These are phyloP conservation scores for Indicator indicator DNA, from an alignment of 2,113 vertebrate genomes.

Conservation along the genomic window DNA sequence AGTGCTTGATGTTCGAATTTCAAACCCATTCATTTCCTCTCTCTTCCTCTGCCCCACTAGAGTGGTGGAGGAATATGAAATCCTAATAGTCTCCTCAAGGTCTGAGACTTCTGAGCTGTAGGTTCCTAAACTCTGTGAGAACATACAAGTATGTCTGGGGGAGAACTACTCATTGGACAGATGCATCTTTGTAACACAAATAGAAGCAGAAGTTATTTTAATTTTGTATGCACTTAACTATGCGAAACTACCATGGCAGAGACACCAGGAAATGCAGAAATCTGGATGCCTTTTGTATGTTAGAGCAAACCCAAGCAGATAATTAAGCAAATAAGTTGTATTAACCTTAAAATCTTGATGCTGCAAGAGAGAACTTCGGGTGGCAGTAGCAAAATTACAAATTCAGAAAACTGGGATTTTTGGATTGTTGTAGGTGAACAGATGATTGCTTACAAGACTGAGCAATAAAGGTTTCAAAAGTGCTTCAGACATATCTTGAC, in stretches of 20 bases:
- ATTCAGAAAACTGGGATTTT: neutral
- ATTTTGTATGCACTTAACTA: neutral
- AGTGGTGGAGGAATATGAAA: neutral
- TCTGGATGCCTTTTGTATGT: neutral
- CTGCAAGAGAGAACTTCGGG: neutral
- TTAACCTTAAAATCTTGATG: neutral
- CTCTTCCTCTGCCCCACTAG: neutral
- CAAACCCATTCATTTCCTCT: neutral
- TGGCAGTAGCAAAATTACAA: neutral
- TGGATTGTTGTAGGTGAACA: neutral
- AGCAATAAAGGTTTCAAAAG: neutral
- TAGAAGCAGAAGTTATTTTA: neutral
- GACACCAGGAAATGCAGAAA: neutral
- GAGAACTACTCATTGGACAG: neutral
- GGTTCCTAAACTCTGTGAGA: neutral
- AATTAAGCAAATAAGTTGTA: neutral
- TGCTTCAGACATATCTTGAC: neutral
- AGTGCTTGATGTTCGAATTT: neutral
- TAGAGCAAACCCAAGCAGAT: neutral
- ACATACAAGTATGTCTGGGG: neutral
- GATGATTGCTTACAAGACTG: neutral
- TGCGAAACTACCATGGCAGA: accelerated
- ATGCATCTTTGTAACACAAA: neutral
- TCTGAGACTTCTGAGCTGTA: neutral
- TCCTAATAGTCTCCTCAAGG: neutral